Evolutionary conservation across 2,888 invertebrate genomes (phyloP), one percentile per base, ranked within the genome.

Genomic region (Agrilus cyanescens): DNA sequence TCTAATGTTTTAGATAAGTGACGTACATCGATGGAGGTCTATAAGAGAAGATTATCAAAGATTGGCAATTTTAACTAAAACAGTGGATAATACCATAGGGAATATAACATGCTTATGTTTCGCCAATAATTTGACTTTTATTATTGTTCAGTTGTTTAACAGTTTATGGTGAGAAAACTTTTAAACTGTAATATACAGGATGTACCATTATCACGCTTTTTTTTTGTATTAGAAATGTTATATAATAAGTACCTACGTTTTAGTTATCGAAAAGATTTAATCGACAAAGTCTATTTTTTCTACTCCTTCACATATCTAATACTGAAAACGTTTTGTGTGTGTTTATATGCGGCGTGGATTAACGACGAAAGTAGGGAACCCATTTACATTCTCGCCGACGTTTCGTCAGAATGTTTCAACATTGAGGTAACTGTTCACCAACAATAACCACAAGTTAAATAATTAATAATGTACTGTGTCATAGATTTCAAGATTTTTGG

Each of bases 81-180:
- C 65, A 15, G 70, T 82, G 2, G 80, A 84, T 52, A 59, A 65
- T 2, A 67, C 74, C 34, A 67, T 85, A 13, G 77, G 81, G 2
- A 67, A 70, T 12, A 63, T 85, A 44, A 70, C 83, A 1, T 60
- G 83, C 0, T 59, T 85, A 7, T 81, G 82, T 0, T 82, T 81
- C 52, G 65, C 75, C 15, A 81, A 77, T 53, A 82, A 85, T 59
- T 71, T 84, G 40, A 84, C 79, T 60, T 83, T 83, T 57, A 78
- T 84, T 47, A 82, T 83, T 47, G 70, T 82, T 38, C 82, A 84
- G 54, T 68, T 85, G 10, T 82, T 80, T 55, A 71, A 79, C 53
- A 80, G 78, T 29, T 70, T 82, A 46, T 74, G 75, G 82, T 82
- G 63, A 70, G 72, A 57, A 31, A 31, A 8, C n/a, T 16, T 2